Conservation (phyloP, 2,797 vertebrate genomes). For the Mycteria americana region DNA sequence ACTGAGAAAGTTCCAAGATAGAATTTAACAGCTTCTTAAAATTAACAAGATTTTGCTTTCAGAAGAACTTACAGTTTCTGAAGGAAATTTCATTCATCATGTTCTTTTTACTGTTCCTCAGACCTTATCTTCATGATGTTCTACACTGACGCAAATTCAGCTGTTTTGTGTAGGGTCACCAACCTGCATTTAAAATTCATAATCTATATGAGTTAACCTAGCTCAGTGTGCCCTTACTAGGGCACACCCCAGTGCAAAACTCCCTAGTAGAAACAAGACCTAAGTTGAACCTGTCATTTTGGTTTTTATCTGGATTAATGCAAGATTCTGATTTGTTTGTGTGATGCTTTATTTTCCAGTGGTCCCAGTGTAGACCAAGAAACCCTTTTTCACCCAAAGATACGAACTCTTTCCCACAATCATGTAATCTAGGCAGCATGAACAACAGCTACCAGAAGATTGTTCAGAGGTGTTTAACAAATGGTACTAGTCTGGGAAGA, state of each 20-base stretch:
- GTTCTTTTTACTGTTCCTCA: background rate
- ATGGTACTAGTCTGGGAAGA: background rate
- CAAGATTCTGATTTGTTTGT: background rate
- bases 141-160: background rate
- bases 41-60: background rate
- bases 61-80: background rate
- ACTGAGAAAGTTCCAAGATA: background rate
- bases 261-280: background rate
- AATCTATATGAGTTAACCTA: accelerated
- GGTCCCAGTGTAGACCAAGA: background rate
- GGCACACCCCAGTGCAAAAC: background rate
- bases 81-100: background rate
- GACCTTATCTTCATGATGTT: background rate
- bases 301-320: background rate
- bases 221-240: background rate
- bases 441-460: background rate
- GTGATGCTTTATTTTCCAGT: background rate
- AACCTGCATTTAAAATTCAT: background rate
- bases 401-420: background rate
- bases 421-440: too few relatives aligned
- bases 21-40: background rate
- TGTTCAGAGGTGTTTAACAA: background rate
- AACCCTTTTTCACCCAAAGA: background rate
- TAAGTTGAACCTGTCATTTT: background rate
- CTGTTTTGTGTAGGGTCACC: background rate